phyloP scores from a whole-genome alignment of 2,797 vertebrate genomes.

The Eulemur mongoz region DNA sequence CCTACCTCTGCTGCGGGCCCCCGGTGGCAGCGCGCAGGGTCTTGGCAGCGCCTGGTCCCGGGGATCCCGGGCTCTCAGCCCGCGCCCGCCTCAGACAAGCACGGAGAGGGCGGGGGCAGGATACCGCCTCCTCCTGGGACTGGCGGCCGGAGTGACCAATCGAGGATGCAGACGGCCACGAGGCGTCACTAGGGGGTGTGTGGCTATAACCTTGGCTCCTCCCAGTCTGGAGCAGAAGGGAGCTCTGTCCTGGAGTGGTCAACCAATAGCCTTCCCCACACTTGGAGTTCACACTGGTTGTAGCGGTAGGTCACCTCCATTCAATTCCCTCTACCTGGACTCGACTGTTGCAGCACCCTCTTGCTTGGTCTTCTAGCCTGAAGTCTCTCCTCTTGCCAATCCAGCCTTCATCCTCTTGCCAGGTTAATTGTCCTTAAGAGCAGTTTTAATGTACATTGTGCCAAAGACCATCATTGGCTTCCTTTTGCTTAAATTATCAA shows the following conservation, averaged over 20 bases:
- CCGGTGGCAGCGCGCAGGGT: not conserved
- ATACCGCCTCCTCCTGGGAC: conserved; percentile 45
- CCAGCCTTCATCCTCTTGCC: not conserved
- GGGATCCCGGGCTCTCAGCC: not conserved
- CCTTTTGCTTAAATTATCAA: not conserved
- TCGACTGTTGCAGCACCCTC: not conserved
- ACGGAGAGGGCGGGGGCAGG: not conserved
- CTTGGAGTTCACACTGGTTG: not conserved
- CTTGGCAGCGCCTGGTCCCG: not conserved
- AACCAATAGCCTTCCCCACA: not conserved
- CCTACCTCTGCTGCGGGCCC: conserved; percentile 37
- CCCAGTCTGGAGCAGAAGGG: not conserved
- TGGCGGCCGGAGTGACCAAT: conserved; percentile 47
- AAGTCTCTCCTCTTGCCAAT: not conserved
- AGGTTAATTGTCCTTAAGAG: not conserved
- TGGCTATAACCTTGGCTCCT: not conserved
- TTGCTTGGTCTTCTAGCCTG: not conserved
- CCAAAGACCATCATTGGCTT: not conserved
- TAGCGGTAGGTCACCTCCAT: not conserved
- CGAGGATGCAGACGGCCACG: not conserved
- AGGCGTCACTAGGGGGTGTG: conserved; percentile 47
- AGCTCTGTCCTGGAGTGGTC: not conserved
- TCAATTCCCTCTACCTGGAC: not conserved
- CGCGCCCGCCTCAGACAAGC: not conserved
- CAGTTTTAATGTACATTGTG: not conserved